These are phyloP conservation scores for Herpailurus yagouaroundi DNA, from an alignment of 2,113 vertebrate genomes.

Conservation along the genomic window DNA sequence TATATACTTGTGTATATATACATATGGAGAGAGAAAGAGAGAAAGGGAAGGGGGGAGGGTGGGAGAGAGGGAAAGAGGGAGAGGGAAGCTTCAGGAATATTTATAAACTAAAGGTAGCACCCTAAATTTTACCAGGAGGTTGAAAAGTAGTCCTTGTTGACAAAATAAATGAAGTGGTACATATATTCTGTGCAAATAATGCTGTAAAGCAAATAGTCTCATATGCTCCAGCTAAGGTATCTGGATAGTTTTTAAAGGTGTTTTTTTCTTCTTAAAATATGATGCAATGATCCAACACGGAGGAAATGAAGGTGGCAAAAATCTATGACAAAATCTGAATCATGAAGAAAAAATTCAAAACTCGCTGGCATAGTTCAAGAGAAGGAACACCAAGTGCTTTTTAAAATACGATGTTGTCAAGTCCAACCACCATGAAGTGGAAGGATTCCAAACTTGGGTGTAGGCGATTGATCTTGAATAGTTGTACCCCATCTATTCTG, in stretches of 20 bases:
- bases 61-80: background rate
- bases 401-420: slow-evolving; percentile 33
- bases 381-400: slow-evolving; percentile 18
- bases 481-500: background rate
- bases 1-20: background rate
- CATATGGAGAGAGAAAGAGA: background rate
- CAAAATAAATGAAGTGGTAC: slow-evolving; percentile 14
- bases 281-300: background rate
- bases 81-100: background rate
- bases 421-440: background rate
- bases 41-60: background rate
- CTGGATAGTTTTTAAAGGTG: background rate
- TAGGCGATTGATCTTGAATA: background rate
- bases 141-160: slow-evolving; percentile 1
- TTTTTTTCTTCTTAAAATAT: slow-evolving; percentile 63
- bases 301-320: slow-evolving; percentile 35
- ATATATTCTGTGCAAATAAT: slow-evolving; percentile 30
- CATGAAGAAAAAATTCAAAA: slow-evolving; percentile 24
- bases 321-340: slow-evolving; percentile 56
- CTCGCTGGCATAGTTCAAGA: background rate
- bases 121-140: slow-evolving; percentile 19
- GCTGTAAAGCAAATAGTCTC: slow-evolving; percentile 23
- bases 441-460: background rate
- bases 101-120: slow-evolving; percentile 28
- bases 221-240: slow-evolving; percentile 16